phyloP scores from a whole-genome alignment of 1,140 invertebrate genomes.

The Cyrtorhinus lividipennis region DNA sequence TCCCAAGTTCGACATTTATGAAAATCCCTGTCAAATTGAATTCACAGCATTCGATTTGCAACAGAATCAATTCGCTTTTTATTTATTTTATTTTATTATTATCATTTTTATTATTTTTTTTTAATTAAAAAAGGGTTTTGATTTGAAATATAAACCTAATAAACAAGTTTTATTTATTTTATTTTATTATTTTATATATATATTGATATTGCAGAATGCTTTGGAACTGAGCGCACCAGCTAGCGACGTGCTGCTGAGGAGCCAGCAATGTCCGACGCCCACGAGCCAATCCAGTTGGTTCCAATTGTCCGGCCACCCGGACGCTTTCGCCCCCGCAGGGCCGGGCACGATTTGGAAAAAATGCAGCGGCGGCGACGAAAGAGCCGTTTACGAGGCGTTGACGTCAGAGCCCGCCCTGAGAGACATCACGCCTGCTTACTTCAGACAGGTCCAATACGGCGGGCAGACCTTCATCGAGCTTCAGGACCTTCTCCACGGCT shows the following conservation, averaged over 20 bases:
- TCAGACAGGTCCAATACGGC: slow-evolving; percentile 69
- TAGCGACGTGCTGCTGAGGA: slow-evolving; percentile 60
- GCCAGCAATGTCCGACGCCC: background rate
- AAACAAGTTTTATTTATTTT: too few species aligned
- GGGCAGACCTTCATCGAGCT: slow-evolving; percentile 81
- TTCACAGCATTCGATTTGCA: too few species aligned
- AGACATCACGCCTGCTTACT: slow-evolving; percentile 72
- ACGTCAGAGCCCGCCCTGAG: slow-evolving; percentile 56
- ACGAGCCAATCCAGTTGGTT: slow-evolving; percentile 55
- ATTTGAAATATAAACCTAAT: too few species aligned
- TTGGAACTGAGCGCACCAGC: slow-evolving; percentile 83
- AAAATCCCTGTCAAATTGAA: too few species aligned
- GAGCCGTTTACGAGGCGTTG: slow-evolving; percentile 65
- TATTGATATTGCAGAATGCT: slow-evolving; percentile 66
- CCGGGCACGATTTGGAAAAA: slow-evolving; percentile 43
- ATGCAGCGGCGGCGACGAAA: slow-evolving; percentile 43
- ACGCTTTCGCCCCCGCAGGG: slow-evolving; percentile 81
- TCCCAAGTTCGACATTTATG: too few species aligned
- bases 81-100: too few species aligned
- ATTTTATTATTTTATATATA: too few species aligned
- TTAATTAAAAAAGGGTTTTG: too few species aligned
- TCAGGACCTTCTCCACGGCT: slow-evolving; percentile 72
- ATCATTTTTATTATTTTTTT: too few species aligned
- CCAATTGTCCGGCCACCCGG: slow-evolving; percentile 84
- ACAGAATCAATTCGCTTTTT: too few species aligned